phyloP scores from a whole-genome alignment of 2,888 invertebrate genomes.

The Gandaritis pyraliata region DNA sequence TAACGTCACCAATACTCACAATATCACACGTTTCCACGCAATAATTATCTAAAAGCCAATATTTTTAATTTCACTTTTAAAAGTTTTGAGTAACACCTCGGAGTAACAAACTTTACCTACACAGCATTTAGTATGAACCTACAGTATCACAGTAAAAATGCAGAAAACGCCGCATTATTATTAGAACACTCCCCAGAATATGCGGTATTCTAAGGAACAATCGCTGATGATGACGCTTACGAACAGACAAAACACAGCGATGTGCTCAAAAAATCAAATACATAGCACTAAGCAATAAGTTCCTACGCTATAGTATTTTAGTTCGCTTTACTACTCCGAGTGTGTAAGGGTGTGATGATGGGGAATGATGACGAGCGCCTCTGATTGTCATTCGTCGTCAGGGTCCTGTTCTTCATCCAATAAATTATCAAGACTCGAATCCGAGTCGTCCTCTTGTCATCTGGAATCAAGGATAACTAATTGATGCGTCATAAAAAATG shows the following conservation, averaged over 20 bases:
- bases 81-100: slow-evolving; percentile 23
- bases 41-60: slow-evolving; percentile 29
- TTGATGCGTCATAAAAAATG: too few relatives aligned
- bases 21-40: slow-evolving; percentile 13
- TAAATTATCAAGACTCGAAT: slow-evolving; percentile 81
- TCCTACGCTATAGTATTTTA: slow-evolving; percentile 2
- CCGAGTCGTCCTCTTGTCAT: slow-evolving; percentile 83
- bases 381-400: slow-evolving; percentile 69
- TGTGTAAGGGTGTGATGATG: slow-evolving; percentile 34
- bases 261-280: neutral
- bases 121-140: slow-evolving; percentile 11
- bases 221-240: neutral
- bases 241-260: neutral
- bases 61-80: slow-evolving; percentile 29
- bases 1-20: too few relatives aligned
- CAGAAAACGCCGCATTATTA: slow-evolving; percentile 1
- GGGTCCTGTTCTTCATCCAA: slow-evolving; percentile 70
- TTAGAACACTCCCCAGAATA: neutral
- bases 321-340: slow-evolving; percentile 11
- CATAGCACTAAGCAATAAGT: neutral
- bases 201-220: neutral
- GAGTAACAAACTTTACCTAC: slow-evolving; percentile 11
- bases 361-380: slow-evolving; percentile 63
- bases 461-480: slow-evolving; percentile 61
- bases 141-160: slow-evolving; percentile 14